A percentile compares a stretch with the other conserved stretches of the same genome.
Evolutionary conservation across 2,888 invertebrate genomes (phyloP).

Genomic region (Nephrocerus scutellatus): DNA sequence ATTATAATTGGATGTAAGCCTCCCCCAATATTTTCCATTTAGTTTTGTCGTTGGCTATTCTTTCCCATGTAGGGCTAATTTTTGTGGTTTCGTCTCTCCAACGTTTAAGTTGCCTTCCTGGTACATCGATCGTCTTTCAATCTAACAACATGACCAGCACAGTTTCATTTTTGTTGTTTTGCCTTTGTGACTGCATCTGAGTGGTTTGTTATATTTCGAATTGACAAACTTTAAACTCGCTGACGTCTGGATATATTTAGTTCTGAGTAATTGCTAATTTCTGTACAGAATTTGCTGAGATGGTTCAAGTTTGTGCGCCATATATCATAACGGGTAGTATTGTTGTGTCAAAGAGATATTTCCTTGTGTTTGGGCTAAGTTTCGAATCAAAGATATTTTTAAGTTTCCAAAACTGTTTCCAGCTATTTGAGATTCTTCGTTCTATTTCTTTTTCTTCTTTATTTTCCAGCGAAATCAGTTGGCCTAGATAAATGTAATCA

Average conservation of each 20-base stretch:
- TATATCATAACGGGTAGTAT: no score
- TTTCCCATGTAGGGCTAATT: not conserved
- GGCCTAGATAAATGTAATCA: no score
- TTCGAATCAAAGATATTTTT: not conserved
- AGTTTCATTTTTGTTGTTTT: not conserved
- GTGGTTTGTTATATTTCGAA: not conserved
- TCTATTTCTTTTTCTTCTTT: no score
- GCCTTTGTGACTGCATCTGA: not conserved
- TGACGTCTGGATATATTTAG: not conserved
- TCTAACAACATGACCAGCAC: not conserved
- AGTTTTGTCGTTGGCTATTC: no score
- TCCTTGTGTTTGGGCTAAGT: no score
- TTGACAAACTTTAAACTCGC: not conserved
- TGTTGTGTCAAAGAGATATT: no score
- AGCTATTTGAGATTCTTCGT: no score
- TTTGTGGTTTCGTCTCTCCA: no score
- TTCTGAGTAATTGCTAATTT: not conserved
- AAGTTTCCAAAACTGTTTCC: not conserved
- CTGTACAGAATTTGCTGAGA: no score
- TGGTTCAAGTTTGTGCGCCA: not conserved
- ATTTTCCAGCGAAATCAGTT: no score
- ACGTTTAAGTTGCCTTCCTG: not conserved
- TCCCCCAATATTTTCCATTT: conserved; percentile 2
- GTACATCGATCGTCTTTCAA: not conserved
- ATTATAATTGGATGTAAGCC: no score